Evolutionary conservation across 2,888 invertebrate species (phyloP).

Genomic region (Hyles lineata): DNA sequence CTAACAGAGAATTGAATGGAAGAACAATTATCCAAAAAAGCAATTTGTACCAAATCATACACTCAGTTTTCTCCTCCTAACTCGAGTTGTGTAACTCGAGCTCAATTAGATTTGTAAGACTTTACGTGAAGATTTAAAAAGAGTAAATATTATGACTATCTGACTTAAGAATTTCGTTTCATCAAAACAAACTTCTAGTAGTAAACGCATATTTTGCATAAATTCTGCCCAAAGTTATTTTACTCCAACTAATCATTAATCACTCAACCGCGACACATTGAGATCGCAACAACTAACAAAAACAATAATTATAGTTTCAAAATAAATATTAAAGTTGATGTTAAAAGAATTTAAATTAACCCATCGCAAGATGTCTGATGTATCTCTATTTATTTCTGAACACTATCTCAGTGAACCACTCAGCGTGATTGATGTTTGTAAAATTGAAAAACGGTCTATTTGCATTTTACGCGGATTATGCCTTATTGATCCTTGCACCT

Average conservation of each 20-base stretch:
- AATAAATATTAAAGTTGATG: neutral
- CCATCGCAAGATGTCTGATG: neutral
- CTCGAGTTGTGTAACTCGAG: too few species aligned
- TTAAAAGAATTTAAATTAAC: neutral
- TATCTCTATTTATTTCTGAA: slow-evolving; percentile 28
- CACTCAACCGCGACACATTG: neutral
- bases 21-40: too few species aligned
- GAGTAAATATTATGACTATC: too few species aligned
- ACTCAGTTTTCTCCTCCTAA: too few species aligned
- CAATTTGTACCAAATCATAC: too few species aligned
- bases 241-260: neutral
- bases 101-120: too few species aligned
- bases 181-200: neutral
- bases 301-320: neutral
- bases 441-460: slow-evolving; percentile 44
- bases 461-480: slow-evolving; percentile 41
- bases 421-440: slow-evolving; percentile 54
- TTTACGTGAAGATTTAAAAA: too few species aligned
- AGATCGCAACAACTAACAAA: slow-evolving; percentile 2
- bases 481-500: neutral
- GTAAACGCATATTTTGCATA: neutral
- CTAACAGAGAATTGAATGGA: too few species aligned
- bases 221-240: neutral
- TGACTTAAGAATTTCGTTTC: neutral
- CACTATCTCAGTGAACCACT: slow-evolving; percentile 38